Conservation (phyloP, 2,888 invertebrate species). For the Xylocampa areola region DNA sequence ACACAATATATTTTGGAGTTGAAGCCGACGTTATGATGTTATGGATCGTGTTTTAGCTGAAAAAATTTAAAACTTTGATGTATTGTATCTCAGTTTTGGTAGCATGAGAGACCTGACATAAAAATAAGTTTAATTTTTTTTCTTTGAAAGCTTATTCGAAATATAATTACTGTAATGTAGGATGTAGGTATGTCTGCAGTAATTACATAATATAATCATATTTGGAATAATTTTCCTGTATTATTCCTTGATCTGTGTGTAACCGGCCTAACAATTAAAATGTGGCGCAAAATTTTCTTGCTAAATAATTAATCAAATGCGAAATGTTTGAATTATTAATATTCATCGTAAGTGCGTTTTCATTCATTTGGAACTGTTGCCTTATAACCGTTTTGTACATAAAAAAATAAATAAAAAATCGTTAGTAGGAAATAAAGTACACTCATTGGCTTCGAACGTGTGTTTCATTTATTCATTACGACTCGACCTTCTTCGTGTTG, state of each 20-base stretch:
- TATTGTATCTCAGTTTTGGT: no score
- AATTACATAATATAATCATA: no score
- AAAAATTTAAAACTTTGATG: no score
- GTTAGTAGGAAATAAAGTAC: constrained; percentile 87
- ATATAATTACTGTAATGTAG: no score
- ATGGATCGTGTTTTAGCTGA: constrained; percentile 10
- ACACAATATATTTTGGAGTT: constrained; percentile 27
- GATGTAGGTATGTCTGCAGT: no score
- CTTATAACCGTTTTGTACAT: constrained; percentile 89
- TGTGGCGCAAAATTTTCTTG: constrained; percentile 71
- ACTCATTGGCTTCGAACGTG: constrained; percentile 86
- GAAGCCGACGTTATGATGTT: not conserved
- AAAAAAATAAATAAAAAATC: constrained; percentile 82
- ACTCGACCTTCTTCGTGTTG: constrained; percentile 8
- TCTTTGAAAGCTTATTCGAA: no score
- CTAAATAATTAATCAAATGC: constrained; percentile 59
- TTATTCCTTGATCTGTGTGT: constrained; percentile 34
- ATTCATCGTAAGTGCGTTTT: constrained; percentile 76
- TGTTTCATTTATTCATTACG: constrained; percentile 68
- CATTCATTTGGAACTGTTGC: constrained; percentile 87
- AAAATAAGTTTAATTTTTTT: no score
- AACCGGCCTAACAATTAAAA: constrained; percentile 49
- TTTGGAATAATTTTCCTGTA: no score
- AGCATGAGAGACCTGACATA: no score
- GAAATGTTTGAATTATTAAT: constrained; percentile 67